phyloP scores from a whole-genome alignment of 2,888 invertebrate species.

The Cephus sareptanus region DNA sequence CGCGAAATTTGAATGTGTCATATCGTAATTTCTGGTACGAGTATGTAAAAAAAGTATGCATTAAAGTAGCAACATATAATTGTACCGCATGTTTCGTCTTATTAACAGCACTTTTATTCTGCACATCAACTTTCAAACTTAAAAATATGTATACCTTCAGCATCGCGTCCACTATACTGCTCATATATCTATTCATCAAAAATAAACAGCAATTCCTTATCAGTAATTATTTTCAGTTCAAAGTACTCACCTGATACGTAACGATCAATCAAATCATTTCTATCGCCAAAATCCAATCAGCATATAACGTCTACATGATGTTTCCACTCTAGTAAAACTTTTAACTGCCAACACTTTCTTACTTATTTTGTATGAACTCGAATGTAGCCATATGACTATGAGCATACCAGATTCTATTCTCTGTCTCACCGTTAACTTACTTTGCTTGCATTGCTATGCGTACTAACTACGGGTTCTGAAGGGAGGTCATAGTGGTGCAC shows the following conservation, averaged over 20 bases:
- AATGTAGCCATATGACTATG: not conserved
- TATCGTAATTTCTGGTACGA: not conserved
- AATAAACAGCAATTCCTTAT: not conserved
- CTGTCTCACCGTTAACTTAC: slow-evolving; percentile 50
- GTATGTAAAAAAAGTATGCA: not conserved
- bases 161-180: not conserved
- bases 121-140: not conserved
- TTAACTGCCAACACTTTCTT: not conserved
- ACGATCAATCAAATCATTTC: not conserved
- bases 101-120: not conserved
- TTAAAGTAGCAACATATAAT: not conserved
- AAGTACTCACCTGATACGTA: not conserved
- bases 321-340: not conserved
- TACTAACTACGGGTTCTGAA: slow-evolving; percentile 66
- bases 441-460: slow-evolving; percentile 63
- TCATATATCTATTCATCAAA: not conserved
- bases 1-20: not conserved
- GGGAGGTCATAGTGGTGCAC: slow-evolving; percentile 64
- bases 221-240: not conserved
- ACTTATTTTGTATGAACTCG: not conserved
- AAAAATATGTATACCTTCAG: not conserved
- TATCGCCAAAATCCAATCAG: not conserved
- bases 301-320: not conserved
- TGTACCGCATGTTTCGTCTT: not conserved
- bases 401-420: not conserved